Base-by-base conservation (phyloP, 2,113 vertebrate genomes). In the Periophthalmodon schlosseri region DNA sequence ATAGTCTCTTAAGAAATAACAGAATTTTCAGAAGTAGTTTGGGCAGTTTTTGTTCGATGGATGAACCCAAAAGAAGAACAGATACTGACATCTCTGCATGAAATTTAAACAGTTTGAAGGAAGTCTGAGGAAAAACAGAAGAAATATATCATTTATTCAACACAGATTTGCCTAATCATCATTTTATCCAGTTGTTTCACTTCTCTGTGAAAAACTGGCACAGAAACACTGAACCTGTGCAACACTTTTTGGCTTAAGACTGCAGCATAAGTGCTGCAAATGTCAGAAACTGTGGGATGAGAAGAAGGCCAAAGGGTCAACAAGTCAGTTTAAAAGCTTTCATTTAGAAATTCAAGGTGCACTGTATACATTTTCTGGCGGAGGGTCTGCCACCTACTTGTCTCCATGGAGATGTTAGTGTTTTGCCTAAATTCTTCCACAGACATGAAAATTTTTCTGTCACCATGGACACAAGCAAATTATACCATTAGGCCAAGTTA, bases 81-180 rank as follows among this genome's bases (percentile, higher is more conserved):
- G 78, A 87, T 86, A 80, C 84, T 74, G 64, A 14, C 28, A 1
- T 49, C 8, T 13, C 28, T 14, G 57, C 20, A 63, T 47, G 8
- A 3, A 13, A 0, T 56, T 69, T 54, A 33, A 78, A 81, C 24
- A 0, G 16, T 2, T 15, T 47, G n/a, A 74, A 75, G 61, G 88
- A 87, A 85, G 82, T 80, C 54, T 28, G 18, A 21, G 61, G 34
- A 57, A 83, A 82, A 84, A 67, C 58, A 76, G 83, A 87, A 86
- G 70, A 73, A 81, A 80, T 72, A 52, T 69, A 75, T 44, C 5
- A 61, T 56, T 28, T 47, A 57, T 21, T 14, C 7, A 54, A 74
- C 4, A 18, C 1, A 1, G 77, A 47, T 0, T 54, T 74, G 79
- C 81, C 70, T 56, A 1, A 66, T 86, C 84, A 87, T 82, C 83